Evolutionary conservation across 1,140 invertebrate genomes (phyloP), one percentile per base, ranked within the genome.

Genomic region (Camponotus vicinus): DNA sequence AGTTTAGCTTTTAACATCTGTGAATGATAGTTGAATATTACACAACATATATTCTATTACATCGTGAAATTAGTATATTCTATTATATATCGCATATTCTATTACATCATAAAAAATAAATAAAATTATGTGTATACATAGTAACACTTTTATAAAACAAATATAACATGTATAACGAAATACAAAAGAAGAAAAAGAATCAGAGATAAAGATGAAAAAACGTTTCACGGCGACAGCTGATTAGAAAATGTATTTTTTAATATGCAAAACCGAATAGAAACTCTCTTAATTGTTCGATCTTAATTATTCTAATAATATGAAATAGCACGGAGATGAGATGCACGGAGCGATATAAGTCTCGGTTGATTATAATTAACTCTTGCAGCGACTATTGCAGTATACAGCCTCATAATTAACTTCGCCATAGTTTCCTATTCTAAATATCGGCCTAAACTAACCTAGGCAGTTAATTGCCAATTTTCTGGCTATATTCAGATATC

Each of bases 391-490:
- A 42, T 40, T 71, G 21, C 32, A 37, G 55, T 42, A 40, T 21
- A 61, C 7, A 32, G 15, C 21, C 21, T 42, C 27, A 9, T 49
- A 8, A 83, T 70, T 34, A 83, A 73, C 40, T 83, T 57, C 57
- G 27, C 9, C 52, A 7, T 83, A 75, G 40, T 83, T 83, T 49
- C 79, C 37, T 45, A 73, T 45, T 73, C 27, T 83, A 49, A 63
- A 82, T 71, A 71, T 8, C 40, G 37, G 21, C 21, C 21, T 73
- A 73, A 73, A 83, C 55, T 49, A 75, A 15, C 4, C 55, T 18
- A 40, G 18, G 18, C 55, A 75, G 4, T 83, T 83, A 73, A 73
- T 83, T 73, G 37, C 42, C 57, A 73, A 83, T 83, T 83, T 75
- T 61, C 21, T 61, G 2, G 40, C 67, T 73, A 40, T 61, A 82